Conservation (phyloP, 2,113 vertebrate genomes). For the Indri indri region DNA sequence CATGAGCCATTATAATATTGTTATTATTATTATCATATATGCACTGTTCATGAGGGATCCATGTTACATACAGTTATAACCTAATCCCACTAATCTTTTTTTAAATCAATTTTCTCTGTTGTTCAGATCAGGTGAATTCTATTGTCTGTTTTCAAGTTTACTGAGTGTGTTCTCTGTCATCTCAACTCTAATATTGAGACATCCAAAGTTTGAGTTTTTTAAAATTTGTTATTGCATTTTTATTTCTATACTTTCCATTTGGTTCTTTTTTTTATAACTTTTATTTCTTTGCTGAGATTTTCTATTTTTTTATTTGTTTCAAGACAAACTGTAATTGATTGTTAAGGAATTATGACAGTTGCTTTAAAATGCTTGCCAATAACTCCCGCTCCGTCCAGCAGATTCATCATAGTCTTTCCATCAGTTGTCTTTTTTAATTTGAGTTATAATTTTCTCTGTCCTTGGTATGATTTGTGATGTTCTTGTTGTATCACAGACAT, state of each 20-base stretch:
- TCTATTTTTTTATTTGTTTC: neutral
- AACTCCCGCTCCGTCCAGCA: too few species aligned
- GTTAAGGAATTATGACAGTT: neutral
- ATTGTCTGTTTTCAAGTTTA: neutral
- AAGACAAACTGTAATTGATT: neutral
- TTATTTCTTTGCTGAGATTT: neutral
- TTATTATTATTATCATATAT: too few species aligned
- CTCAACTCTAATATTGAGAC: neutral
- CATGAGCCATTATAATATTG: too few species aligned
- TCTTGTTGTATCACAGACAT: neutral
- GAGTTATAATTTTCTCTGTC: neutral
- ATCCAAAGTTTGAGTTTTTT: neutral
- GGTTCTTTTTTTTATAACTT: neutral
- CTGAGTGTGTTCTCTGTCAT: neutral
- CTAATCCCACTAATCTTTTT: too few species aligned
- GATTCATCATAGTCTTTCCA: neutral
- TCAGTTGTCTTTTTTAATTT: neutral
- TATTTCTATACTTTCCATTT: neutral
- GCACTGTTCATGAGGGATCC: too few species aligned
- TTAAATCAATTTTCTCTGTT: too few species aligned
- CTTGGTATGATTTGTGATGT: neutral
- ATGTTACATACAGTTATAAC: too few species aligned
- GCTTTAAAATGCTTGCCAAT: neutral
- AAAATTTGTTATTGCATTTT: neutral
- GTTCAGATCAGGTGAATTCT: neutral